A percentile compares a stretch with the other conserved stretches of the same genome.
phyloP scores from a whole-genome alignment of 2,888 invertebrate species.

The Pandemis heparana region DNA sequence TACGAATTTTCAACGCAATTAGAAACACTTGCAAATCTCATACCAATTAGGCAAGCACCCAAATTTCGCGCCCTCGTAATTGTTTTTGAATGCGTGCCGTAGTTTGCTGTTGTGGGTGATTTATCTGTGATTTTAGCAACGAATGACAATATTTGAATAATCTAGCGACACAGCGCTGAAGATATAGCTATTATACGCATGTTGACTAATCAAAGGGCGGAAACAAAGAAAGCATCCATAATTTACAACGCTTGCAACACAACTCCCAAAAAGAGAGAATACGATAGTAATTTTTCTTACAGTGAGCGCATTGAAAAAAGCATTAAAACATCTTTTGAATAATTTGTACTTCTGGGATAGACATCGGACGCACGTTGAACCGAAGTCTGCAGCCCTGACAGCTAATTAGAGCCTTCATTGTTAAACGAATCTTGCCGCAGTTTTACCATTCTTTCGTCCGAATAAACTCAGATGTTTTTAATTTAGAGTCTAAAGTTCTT shows the following conservation, averaged over 20 bases:
- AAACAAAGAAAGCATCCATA: neutral
- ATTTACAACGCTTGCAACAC: constrained; percentile 12
- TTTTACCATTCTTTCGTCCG: constrained; percentile 51
- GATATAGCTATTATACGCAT: neutral
- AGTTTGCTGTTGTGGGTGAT: constrained; percentile 75
- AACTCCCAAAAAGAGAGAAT: constrained; percentile 52
- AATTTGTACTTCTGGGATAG: constrained; percentile 81
- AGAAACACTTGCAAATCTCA: constrained; percentile 84
- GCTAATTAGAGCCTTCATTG: constrained; percentile 84
- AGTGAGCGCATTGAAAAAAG: constrained; percentile 68
- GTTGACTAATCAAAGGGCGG: neutral
- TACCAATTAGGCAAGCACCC: constrained; percentile 84
- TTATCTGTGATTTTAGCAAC: constrained; percentile 58
- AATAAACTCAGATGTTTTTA: constrained; percentile 52
- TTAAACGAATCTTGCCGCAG: constrained; percentile 77
- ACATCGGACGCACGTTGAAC: constrained; percentile 64
- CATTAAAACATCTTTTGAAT: constrained; percentile 82
- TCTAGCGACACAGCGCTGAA: neutral
- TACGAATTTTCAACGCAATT: constrained; percentile 81
- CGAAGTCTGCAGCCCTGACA: constrained; percentile 79
- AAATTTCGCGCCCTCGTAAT: constrained; percentile 81
- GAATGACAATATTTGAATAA: constrained; percentile 20
- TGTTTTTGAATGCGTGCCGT: constrained; percentile 81
- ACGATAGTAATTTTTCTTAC: constrained; percentile 54
- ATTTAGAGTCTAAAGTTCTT: constrained; percentile 62